Evolutionary conservation across 2,888 invertebrate species (phyloP).

Genomic region (Plebejus anna): DNA sequence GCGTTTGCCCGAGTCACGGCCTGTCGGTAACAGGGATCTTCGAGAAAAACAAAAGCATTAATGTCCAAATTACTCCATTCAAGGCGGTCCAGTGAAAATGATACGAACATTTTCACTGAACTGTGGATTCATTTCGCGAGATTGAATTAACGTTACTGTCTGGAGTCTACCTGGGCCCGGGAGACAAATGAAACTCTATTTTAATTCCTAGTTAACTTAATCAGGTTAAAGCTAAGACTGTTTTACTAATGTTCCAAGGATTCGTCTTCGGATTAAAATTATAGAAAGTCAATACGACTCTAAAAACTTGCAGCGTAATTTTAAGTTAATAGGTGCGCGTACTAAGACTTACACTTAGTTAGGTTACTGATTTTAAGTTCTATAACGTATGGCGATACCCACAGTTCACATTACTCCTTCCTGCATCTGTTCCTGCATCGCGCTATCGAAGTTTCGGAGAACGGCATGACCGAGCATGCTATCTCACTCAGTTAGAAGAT

Average conservation of each 20-base stretch:
- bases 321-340: too few relatives aligned
- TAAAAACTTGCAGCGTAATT: too few relatives aligned
- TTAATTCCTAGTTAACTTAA: not conserved
- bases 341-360: too few relatives aligned
- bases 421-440: too few relatives aligned
- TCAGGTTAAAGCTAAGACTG: not conserved
- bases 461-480: too few relatives aligned
- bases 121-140: slow-evolving; percentile 27
- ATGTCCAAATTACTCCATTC: slow-evolving; percentile 11
- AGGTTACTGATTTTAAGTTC: too few relatives aligned
- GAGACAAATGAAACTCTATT: slow-evolving; percentile 7
- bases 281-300: too few relatives aligned
- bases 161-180: slow-evolving; percentile 12
- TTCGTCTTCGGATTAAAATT: too few relatives aligned
- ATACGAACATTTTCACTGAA: slow-evolving; percentile 20
- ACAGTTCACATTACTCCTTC: too few relatives aligned
- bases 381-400: too few relatives aligned
- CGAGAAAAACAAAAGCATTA: slow-evolving; percentile 17
- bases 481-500: too few relatives aligned
- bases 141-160: slow-evolving; percentile 30
- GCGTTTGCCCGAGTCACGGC: not conserved
- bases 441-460: too few relatives aligned
- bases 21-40: not conserved
- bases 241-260: not conserved
- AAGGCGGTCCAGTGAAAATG: slow-evolving; percentile 17